These are phyloP conservation scores for Phasia obesa DNA, from an alignment of 2,888 invertebrate genomes.

Conservation along the genomic window DNA sequence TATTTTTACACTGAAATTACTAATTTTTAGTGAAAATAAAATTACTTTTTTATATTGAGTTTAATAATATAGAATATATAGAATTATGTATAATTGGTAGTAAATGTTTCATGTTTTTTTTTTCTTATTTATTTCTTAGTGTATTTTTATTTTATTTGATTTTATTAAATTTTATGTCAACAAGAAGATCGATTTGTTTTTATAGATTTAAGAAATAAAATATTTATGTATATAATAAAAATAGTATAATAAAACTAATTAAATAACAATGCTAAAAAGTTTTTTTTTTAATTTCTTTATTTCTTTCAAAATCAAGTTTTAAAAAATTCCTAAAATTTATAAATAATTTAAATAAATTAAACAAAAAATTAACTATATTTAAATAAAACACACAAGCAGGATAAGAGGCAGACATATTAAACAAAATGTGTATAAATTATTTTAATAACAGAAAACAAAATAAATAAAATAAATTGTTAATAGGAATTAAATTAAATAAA, in stretches of 20 bases:
- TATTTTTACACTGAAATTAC: slow-evolving; percentile 66
- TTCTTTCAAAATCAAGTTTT: slow-evolving; percentile 33
- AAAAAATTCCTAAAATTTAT: slow-evolving; percentile 21
- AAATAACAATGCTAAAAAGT: slow-evolving; percentile 60
- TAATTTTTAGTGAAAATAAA: slow-evolving; percentile 60
- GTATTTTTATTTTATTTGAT: slow-evolving; percentile 37
- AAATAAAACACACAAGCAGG: slow-evolving; percentile 33
- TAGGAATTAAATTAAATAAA: slow-evolving; percentile 62
- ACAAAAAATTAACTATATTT: slow-evolving; percentile 28
- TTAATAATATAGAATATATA: slow-evolving; percentile 42
- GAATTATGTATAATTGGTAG: slow-evolving; percentile 50
- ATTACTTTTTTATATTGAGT: slow-evolving; percentile 33
- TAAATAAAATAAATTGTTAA: slow-evolving; percentile 64
- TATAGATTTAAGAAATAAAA: slow-evolving; percentile 49
- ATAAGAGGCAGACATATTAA: slow-evolving; percentile 49
- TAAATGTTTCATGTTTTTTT: slow-evolving; percentile 46
- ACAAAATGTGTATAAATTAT: slow-evolving; percentile 21
- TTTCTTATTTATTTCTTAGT: slow-evolving; percentile 44
- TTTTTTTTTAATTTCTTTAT: slow-evolving; percentile 15
- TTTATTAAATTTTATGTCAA: slow-evolving; percentile 60
- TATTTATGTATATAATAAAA: slow-evolving; percentile 57
- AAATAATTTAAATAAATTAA: slow-evolving; percentile 28
- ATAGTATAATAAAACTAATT: slow-evolving; percentile 62
- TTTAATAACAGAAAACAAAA: slow-evolving; percentile 54
- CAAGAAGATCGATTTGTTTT: slow-evolving; percentile 47